Evolutionary conservation across 1,140 invertebrate genomes (phyloP), one percentile per base, ranked within the genome.

Genomic region (Leucophenga varia): DNA sequence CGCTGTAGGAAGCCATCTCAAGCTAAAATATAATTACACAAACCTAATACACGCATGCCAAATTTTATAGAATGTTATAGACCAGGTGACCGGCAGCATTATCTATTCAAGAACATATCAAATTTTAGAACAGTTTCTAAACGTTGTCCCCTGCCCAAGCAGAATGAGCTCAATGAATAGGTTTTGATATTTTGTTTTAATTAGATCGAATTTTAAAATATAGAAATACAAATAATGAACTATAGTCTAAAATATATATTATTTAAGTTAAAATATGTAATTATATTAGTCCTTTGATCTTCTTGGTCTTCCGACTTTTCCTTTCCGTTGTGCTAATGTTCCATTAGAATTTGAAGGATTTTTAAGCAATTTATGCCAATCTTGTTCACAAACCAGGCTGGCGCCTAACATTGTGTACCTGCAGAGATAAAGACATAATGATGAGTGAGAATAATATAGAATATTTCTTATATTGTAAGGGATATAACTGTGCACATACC

Each of bases 361-460:
- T 77, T 93, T 93, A 70, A 92, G 81, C 64, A 93, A 81, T 78
- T 94, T 94, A 71, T 92, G 89, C 85, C 90, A 94, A 79, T 94
- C 92, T 76, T 92, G 87, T 77, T 95, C 92, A 81, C 91, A 94
- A 19, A 94, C 85, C 54, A 92, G 81, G 59, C 84, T 86, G 28
- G 90, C 91, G 55, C 88, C 87, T 54, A 93, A 76, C 77, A 93
- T 83, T 72, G 90, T 89, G 79, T 91, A 93, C 77, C 86, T 87
- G 64, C 13, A 70, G 64, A 43, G 8, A 40, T 14, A 10, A n/a
- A 42, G 20, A n/a, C 14, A 13, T 52, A 16, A 21, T 3, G 12
- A 3, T 40, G 13, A 8, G n/a, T n/a, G 12, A n/a, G 9, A 10
- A 7, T 40, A 22, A 13, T 6, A 36, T 9, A 49, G 31, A 39